Conservation (phyloP, 2,797 vertebrate genomes). For the Manis javanica region DNA sequence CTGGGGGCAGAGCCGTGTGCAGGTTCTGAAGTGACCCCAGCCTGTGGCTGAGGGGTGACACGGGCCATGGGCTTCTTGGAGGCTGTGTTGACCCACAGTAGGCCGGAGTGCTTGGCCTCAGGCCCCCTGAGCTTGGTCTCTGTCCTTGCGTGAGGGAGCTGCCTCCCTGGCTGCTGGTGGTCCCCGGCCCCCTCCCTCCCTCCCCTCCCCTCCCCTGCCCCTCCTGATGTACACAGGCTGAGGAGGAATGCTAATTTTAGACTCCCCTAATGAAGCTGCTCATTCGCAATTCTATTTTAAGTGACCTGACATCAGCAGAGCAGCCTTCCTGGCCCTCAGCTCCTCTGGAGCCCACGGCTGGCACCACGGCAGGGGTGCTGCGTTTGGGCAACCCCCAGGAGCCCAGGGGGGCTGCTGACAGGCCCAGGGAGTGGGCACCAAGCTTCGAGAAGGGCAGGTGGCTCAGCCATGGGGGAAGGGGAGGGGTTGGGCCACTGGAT, state of each 20-base stretch:
- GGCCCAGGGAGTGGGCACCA: background rate
- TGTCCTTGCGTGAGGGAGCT: background rate
- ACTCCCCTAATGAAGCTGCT: slow-evolving; percentile 83
- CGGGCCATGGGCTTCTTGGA: too few relatives aligned
- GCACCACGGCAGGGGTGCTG: background rate
- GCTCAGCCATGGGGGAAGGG: background rate
- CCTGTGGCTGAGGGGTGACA: background rate
- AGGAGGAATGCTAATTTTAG: slow-evolving; percentile 84
- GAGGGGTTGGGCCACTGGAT: background rate
- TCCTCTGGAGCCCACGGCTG: background rate
- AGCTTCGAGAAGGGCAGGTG: background rate
- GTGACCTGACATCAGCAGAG: slow-evolving; percentile 84
- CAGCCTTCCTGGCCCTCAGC: slow-evolving; percentile 70
- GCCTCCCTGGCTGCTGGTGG: rapidly evolving
- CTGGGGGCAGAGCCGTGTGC: background rate
- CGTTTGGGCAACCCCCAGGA: background rate
- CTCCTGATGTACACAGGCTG: background rate
- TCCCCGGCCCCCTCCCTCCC: background rate
- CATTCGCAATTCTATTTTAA: slow-evolving; percentile 84
- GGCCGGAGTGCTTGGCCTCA: background rate
- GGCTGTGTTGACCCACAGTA: rapidly evolving
- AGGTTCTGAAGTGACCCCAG: background rate
- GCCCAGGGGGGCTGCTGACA: too few relatives aligned
- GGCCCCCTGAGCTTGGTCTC: background rate
- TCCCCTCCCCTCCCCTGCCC: background rate